phyloP scores from a whole-genome alignment of 1,140 invertebrate genomes.

The Danaus plexippus region DNA sequence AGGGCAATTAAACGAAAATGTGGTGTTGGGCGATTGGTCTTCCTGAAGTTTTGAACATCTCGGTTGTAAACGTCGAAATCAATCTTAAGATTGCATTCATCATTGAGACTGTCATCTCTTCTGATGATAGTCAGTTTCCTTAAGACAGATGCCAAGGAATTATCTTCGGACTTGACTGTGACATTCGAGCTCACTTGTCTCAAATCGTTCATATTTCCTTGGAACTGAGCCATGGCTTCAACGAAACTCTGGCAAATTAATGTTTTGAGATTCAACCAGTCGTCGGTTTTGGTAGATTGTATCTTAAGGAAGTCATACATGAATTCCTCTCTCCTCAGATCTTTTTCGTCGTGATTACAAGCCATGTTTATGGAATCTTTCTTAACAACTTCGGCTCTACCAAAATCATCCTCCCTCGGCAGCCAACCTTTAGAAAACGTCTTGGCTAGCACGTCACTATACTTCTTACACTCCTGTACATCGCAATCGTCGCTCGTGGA shows the following conservation, averaged over 20 bases:
- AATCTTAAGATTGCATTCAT: slow-evolving; percentile 36
- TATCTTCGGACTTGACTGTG: slow-evolving; percentile 49
- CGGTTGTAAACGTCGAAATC: slow-evolving; percentile 64
- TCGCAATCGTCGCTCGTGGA: slow-evolving; percentile 4
- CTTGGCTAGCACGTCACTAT: slow-evolving; percentile 22
- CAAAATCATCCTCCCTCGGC: slow-evolving; percentile 46
- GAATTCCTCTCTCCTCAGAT: slow-evolving; percentile 33
- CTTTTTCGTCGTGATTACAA: slow-evolving; percentile 14
- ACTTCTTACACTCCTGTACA: slow-evolving; percentile 15
- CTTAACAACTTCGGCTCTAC: slow-evolving; percentile 38
- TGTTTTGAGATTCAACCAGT: slow-evolving; percentile 49
- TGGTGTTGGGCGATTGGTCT: slow-evolving; percentile 46
- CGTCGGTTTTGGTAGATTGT: slow-evolving; percentile 30
- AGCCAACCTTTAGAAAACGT: slow-evolving; percentile 40
- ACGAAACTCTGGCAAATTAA: slow-evolving; percentile 47
- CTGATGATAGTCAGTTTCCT: slow-evolving; percentile 53
- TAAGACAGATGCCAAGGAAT: slow-evolving; percentile 38
- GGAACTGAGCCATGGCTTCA: slow-evolving; percentile 35
- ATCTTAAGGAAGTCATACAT: slow-evolving; percentile 45
- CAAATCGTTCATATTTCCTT: slow-evolving; percentile 1
- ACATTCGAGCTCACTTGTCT: slow-evolving; percentile 26
- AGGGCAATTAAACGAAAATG: slow-evolving; percentile 56
- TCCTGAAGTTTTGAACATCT: slow-evolving; percentile 59
- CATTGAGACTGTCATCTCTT: slow-evolving; percentile 20
- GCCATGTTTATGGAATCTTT: slow-evolving; percentile 8